Evolutionary conservation across 1,140 invertebrate genomes (phyloP).

Genomic region (Pachyrhynchus sulphureomaculatus): DNA sequence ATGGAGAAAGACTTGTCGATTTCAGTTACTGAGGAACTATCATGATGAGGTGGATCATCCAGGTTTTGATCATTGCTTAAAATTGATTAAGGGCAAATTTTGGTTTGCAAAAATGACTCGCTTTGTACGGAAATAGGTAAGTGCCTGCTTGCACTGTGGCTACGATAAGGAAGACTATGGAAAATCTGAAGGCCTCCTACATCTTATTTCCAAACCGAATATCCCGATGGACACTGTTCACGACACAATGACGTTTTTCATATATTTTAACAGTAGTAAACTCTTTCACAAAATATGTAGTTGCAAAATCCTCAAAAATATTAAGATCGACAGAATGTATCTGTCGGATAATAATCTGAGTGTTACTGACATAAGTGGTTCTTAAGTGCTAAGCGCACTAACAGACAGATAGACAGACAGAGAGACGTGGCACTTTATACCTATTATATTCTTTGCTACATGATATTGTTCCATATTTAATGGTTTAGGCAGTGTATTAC

Average conservation of each 20-base stretch:
- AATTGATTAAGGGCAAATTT: constrained; percentile 36
- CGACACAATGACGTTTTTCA: neutral
- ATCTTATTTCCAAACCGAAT: constrained; percentile 29
- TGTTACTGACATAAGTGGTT: no score
- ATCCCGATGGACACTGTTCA: constrained; percentile 22
- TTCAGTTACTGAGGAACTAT: constrained; percentile 38
- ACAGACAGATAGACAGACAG: no score
- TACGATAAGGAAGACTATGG: constrained; percentile 36
- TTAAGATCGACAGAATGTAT: no score
- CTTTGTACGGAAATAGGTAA: constrained; percentile 38
- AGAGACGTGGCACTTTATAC: no score
- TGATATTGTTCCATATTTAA: no score
- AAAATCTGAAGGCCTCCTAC: constrained; percentile 39
- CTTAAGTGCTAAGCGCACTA: no score
- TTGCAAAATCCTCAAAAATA: no score
- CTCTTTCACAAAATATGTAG: constrained; percentile 40
- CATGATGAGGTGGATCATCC: constrained; percentile 46
- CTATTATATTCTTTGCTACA: no score
- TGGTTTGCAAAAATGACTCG: constrained; percentile 33
- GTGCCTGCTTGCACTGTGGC: constrained; percentile 41
- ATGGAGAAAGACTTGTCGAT: constrained; percentile 31
- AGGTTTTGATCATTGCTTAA: constrained; percentile 38
- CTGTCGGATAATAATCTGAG: no score
- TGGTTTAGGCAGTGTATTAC: no score
- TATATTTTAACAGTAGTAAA: constrained; percentile 43